These are phyloP conservation scores for Chaetodon trifascialis DNA, from an alignment of 2,113 vertebrate species.

Conservation along the genomic window DNA sequence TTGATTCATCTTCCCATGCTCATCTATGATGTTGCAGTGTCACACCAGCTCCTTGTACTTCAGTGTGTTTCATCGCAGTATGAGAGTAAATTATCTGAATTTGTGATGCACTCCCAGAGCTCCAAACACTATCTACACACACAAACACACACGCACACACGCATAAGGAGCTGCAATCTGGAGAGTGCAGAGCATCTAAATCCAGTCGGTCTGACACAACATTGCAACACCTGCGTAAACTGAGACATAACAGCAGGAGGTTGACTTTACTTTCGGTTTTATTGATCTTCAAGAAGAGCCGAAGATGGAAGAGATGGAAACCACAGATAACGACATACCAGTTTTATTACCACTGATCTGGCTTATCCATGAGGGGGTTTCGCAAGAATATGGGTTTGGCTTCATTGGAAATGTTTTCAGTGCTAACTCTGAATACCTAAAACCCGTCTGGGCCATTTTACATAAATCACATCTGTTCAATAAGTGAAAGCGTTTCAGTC, in stretches of 20 bases:
- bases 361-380: conserved; percentile 12
- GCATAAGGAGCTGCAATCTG: conserved; percentile 35
- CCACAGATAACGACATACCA: neutral
- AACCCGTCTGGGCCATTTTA: conserved; percentile 5
- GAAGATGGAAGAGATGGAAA: neutral
- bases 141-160: neutral
- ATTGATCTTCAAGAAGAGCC: neutral
- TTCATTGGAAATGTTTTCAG: conserved; percentile 21
- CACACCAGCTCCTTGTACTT: conserved; percentile 16
- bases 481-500: neutral
- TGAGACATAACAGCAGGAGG: conserved; percentile 38
- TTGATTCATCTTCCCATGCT: conserved; percentile 54
- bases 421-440: conserved; percentile 12
- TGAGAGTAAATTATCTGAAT: conserved; percentile 22
- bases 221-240: conserved; percentile 70
- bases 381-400: conserved; percentile 13
- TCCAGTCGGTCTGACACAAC: conserved; percentile 58
- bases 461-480: conserved; percentile 1
- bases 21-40: conserved; percentile 4
- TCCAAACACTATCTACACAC: neutral
- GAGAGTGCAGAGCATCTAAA: conserved; percentile 24
- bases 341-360: conserved; percentile 23
- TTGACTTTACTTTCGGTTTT: conserved; percentile 15
- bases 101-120: conserved; percentile 25
- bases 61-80: neutral